Evolutionary conservation across 2,797 vertebrate species (phyloP).

Genomic region (Meda fulgida): DNA sequence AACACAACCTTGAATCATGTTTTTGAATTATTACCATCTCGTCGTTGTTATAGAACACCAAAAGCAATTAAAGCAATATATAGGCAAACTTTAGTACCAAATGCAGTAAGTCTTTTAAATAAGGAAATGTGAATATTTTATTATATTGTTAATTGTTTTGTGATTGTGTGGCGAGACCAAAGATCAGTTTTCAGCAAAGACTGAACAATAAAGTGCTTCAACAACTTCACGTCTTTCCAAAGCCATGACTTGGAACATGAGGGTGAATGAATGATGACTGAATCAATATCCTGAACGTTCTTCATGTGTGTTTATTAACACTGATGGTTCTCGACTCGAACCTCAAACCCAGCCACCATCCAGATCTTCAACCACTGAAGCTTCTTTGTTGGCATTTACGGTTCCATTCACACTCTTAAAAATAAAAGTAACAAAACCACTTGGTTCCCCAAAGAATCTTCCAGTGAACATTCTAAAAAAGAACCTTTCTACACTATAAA

Average conservation of each 20-base stretch:
- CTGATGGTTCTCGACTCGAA: background rate
- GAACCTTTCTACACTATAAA: background rate
- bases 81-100: too few species aligned
- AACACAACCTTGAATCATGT: too few species aligned
- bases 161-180: too few species aligned
- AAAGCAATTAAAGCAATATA: too few species aligned
- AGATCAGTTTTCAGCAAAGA: too few species aligned
- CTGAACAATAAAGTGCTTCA: too few species aligned
- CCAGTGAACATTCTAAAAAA: background rate
- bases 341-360: background rate
- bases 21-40: too few species aligned
- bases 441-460: background rate
- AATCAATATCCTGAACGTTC: too few species aligned
- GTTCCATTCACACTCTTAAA: background rate
- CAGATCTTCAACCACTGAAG: background rate
- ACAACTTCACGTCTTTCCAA: background rate
- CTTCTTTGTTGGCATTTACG: background rate
- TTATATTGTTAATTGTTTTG: too few species aligned
- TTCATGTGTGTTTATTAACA: background rate
- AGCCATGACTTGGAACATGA: background rate
- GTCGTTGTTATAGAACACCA: too few species aligned
- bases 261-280: background rate
- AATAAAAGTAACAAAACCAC: background rate
- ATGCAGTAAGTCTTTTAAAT: too few species aligned
- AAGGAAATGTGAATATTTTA: too few species aligned